phyloP scores from a whole-genome alignment of 2,113 vertebrate genomes.

The Ceratotherium simum region DNA sequence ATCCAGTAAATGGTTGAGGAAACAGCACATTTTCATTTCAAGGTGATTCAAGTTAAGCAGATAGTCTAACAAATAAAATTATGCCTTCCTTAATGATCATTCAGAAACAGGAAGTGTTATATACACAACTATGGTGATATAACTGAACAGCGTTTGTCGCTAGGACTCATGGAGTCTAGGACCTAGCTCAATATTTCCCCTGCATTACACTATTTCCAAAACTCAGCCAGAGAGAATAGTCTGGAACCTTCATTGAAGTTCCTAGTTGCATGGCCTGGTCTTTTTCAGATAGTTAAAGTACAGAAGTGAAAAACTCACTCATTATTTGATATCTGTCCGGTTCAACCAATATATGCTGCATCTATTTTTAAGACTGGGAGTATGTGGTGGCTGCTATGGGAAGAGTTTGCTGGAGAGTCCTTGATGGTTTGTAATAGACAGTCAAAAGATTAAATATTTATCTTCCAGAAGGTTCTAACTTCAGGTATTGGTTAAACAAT shows the following conservation, averaged over 20 bases:
- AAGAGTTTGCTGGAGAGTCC: constrained; percentile 49
- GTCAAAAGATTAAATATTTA: constrained; percentile 78
- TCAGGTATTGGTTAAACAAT: constrained; percentile 83
- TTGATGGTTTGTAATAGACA: constrained; percentile 72
- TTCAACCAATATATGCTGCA: constrained; percentile 40
- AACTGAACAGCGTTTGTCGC: background rate
- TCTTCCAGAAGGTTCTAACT: constrained; percentile 77
- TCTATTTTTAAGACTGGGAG: constrained; percentile 66
- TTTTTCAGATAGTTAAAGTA: constrained; percentile 67
- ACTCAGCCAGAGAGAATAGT: constrained; percentile 29
- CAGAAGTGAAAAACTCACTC: constrained; percentile 50
- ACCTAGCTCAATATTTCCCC: background rate
- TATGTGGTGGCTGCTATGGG: too few species aligned
- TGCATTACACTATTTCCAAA: background rate
- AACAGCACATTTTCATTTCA: background rate
- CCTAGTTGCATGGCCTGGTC: constrained; percentile 34
- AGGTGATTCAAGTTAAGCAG: background rate
- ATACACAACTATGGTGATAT: background rate
- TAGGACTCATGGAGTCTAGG: background rate
- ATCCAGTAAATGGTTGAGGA: background rate
- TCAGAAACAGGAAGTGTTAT: background rate
- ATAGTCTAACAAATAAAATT: background rate
- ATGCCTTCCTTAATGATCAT: background rate
- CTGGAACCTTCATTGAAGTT: background rate
- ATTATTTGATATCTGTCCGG: constrained; percentile 41